Base-by-base conservation (phyloP, 2,797 vertebrate genomes). In the Rhinatrema bivittatum region DNA sequence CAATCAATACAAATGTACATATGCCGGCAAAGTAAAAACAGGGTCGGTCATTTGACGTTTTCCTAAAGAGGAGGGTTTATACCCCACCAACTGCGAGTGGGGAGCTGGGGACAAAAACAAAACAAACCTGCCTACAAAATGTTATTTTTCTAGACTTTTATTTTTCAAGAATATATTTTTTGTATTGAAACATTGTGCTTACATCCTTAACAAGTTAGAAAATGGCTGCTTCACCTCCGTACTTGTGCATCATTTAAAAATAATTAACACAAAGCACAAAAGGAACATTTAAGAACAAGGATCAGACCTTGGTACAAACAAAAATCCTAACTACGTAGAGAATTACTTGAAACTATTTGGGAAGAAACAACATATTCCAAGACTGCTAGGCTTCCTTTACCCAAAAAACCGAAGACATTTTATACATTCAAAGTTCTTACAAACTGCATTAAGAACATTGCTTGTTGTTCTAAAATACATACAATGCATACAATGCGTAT, bases 181-280 rank as follows among this genome's bases (percentile, higher is more conserved):
- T 71, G 58, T 82, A 72, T 46, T 56, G 43, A 85, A 83, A 83
- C 77, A 79, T 72, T 70, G 60, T n/a, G n/a, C 75, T 72, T 80
- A 65, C 61, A 54, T 73, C 76, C 56, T 70, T 16, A 63, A 70
- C 54, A 76, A 74, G 77, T 65, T 13, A 65, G 70, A 70, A 76
- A 74, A 75, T 64, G 73, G 74, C 54, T 32, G 42, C 59, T 66
- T 65, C 60, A 62, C 68, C 44, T 56, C 56, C 48, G 58, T 65
- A 65, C 56, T 66, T 63, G 59, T 60, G 72, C 60, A 56, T 59
- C 52, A 46, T 51, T 50, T 63, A 41, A 75, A 68, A 73, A 70
- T 58, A 60, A 49, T 56, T 70, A 68, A 73, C 73, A 59, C 65
- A 65, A 74, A 80, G 62, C 59, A 62, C 64, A 65, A 76, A 56